Conservation (phyloP, 1,140 invertebrate species). For the Macrosteles quadrilineatus region DNA sequence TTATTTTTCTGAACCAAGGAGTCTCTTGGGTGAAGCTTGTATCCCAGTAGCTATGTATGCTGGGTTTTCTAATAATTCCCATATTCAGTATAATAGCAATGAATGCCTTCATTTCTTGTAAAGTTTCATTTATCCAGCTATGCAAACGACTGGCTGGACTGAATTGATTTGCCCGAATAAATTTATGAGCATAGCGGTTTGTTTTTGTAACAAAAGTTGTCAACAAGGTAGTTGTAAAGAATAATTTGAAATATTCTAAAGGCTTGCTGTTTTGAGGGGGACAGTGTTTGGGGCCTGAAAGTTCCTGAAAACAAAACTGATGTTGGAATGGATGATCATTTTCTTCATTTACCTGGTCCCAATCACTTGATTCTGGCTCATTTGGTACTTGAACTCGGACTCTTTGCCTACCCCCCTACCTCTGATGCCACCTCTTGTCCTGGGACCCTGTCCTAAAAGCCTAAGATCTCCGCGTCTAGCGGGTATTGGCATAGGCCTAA, state of each 20-base stretch:
- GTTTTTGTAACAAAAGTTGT: background rate
- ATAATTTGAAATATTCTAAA: slow-evolving; percentile 14
- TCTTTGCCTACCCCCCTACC: background rate
- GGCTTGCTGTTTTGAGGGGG: slow-evolving; percentile 1
- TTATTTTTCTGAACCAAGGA: slow-evolving; percentile 16
- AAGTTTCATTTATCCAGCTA: background rate
- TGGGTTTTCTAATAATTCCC: slow-evolving; percentile 6
- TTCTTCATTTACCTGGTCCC: background rate
- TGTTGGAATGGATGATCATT: background rate
- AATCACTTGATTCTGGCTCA: background rate
- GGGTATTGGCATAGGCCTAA: background rate
- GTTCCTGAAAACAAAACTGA: background rate
- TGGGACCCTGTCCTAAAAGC: background rate
- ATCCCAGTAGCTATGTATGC: background rate
- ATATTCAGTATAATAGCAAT: slow-evolving; percentile 26
- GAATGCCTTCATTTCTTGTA: slow-evolving; percentile 16
- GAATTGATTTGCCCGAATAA: background rate
- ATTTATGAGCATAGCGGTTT: slow-evolving; percentile 1
- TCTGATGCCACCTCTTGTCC: background rate
- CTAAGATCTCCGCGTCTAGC: background rate
- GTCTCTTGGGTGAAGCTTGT: background rate
- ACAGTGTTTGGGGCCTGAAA: background rate
- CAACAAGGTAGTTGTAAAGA: background rate
- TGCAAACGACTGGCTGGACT: slow-evolving; percentile 45
- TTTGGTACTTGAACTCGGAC: background rate